These are phyloP conservation scores for Salvator merianae DNA, from an alignment of 2,113 vertebrate species.

Conservation along the genomic window DNA sequence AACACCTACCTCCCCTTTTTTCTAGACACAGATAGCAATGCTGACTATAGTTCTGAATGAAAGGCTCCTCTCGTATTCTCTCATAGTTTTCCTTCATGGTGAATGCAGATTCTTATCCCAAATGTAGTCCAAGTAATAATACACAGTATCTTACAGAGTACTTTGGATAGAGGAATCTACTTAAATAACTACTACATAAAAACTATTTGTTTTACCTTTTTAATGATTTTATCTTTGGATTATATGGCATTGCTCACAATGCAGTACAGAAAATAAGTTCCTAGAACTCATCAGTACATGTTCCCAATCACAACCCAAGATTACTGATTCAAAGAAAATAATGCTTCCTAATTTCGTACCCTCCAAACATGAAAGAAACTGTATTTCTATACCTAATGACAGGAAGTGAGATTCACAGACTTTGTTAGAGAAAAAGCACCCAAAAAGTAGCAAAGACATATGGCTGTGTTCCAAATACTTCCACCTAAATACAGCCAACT, in stretches of 20 bases:
- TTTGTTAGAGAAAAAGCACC: neutral
- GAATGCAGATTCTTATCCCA: too few species aligned
- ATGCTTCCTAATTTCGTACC: neutral
- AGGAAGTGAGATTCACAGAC: too few species aligned
- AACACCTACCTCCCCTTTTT: too few species aligned
- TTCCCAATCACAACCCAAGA: neutral
- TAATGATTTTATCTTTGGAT: neutral
- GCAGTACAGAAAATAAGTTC: neutral
- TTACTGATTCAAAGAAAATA: neutral
- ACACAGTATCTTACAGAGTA: neutral
- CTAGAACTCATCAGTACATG: neutral
- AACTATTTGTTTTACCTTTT: too few species aligned
- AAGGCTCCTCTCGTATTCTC: too few species aligned
- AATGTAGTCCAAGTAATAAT: too few species aligned
- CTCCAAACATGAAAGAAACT: neutral
- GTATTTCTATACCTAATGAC: too few species aligned
- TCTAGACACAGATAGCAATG: too few species aligned
- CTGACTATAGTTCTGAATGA: too few species aligned
- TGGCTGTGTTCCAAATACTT: neutral
- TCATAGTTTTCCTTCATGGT: too few species aligned
- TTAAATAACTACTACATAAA: too few species aligned
- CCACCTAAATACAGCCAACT: too few species aligned
- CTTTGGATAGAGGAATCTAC: neutral
- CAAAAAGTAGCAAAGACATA: neutral
- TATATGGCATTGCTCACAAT: neutral